A percentile compares a stretch with the other conserved stretches of the same genome.
Conservation (phyloP, 2,888 invertebrate genomes). For the Dyspetes luteomarginatus region DNA sequence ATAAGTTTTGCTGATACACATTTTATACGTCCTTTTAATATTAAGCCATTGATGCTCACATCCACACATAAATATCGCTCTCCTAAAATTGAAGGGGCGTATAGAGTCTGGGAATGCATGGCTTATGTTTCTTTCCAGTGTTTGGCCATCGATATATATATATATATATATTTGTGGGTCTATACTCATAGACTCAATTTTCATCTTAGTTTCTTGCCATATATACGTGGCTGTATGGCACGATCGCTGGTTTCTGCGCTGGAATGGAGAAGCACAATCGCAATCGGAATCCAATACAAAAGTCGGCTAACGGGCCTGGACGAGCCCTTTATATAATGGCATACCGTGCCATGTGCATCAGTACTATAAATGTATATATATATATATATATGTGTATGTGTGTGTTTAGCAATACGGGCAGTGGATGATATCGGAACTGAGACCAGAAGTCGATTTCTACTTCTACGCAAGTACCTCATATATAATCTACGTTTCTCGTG, state of each 20-base stretch:
- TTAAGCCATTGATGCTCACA: too few relatives aligned
- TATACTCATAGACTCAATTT: background rate
- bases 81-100: too few relatives aligned
- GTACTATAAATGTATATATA: background rate
- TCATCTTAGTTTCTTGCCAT: background rate
- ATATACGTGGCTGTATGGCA: background rate
- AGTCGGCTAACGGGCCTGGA: conserved; percentile 43
- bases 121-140: too few relatives aligned
- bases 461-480: conserved; percentile 1
- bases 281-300: conserved; percentile 58
- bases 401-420: conserved; percentile 12
- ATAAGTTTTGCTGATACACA: too few relatives aligned
- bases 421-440: conserved; percentile 20
- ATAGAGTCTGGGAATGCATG: too few relatives aligned
- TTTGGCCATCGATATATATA: background rate
- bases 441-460: conserved; percentile 40
- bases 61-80: too few relatives aligned
- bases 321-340: conserved; percentile 5
- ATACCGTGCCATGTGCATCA: background rate
- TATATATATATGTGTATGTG: background rate
- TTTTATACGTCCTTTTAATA: too few relatives aligned
- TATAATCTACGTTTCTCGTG: background rate
- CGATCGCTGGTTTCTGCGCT: conserved; percentile 30
- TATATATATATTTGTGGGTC: too few relatives aligned
- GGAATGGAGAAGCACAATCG: conserved; percentile 49